Evolutionary conservation across 2,888 invertebrate genomes (phyloP).

Genomic region (Coenonympha glycerion): DNA sequence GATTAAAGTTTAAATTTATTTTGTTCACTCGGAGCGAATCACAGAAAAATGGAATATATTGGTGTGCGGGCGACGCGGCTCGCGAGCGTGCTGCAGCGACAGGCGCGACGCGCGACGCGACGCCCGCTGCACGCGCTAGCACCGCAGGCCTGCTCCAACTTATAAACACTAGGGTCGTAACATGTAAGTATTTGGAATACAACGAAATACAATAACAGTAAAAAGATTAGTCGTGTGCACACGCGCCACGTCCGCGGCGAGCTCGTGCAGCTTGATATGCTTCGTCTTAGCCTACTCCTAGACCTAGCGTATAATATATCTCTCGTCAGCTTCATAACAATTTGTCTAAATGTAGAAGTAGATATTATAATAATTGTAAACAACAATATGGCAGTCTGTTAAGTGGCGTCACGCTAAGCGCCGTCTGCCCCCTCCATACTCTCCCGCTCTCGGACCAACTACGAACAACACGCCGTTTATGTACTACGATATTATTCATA

Average conservation of each 20-base stretch:
- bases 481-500: neutral
- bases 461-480: neutral
- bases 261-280: neutral
- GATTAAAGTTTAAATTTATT: neutral
- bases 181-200: too few species aligned
- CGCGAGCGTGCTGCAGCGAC: neutral
- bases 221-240: neutral
- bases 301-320: conserved; percentile 20
- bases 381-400: conserved; percentile 31
- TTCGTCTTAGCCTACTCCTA: conserved; percentile 13
- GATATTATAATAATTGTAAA: conserved; percentile 17
- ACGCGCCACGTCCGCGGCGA: neutral
- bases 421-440: neutral
- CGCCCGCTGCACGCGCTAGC: too few species aligned
- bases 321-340: conserved; percentile 20
- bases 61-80: neutral
- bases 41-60: conserved; percentile 1
- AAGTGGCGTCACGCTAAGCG: conserved; percentile 10
- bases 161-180: too few species aligned
- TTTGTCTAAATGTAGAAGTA: conserved; percentile 19
- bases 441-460: neutral
- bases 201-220: neutral
- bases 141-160: too few species aligned
- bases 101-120: too few species aligned
- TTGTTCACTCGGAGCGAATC: neutral